Evolutionary conservation across 1,140 invertebrate genomes (phyloP).

Genomic region (Riptortus pedestris): DNA sequence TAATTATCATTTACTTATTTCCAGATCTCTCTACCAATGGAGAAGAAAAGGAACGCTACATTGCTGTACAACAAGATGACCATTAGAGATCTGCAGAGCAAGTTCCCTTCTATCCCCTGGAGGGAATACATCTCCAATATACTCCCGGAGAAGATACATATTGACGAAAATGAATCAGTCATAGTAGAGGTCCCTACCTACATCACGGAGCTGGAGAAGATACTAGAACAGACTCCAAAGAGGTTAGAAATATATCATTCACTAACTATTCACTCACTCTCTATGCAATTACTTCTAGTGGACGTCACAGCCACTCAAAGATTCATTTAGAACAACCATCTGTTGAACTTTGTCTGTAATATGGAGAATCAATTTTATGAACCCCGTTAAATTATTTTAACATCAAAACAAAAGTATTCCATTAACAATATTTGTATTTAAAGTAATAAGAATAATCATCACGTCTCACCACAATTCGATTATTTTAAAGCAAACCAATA

Average conservation of each 20-base stretch:
- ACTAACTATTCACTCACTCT: neutral
- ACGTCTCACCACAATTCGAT: too few relatives aligned
- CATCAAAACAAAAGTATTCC: too few relatives aligned
- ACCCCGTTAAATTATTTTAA: too few relatives aligned
- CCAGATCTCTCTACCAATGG: constrained; percentile 76
- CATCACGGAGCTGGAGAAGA: constrained; percentile 52
- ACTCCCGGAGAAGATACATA: constrained; percentile 46
- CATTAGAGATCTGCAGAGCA: constrained; percentile 57
- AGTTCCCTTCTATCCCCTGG: constrained; percentile 70
- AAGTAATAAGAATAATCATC: too few relatives aligned
- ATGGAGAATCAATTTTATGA: too few relatives aligned
- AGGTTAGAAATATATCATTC: too few relatives aligned
- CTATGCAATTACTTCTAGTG: neutral
- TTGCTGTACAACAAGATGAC: constrained; percentile 86
- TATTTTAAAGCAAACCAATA: too few relatives aligned
- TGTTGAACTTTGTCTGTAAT: too few relatives aligned
- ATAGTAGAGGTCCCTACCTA: constrained; percentile 72
- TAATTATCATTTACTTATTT: too few relatives aligned
- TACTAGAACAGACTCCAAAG: constrained; percentile 47
- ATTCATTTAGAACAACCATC: too few relatives aligned
- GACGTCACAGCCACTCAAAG: too few relatives aligned
- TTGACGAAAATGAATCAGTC: constrained; percentile 60
- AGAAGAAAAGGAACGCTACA: constrained; percentile 82
- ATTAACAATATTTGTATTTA: too few relatives aligned
- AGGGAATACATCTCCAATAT: constrained; percentile 67